These are phyloP conservation scores for Gadopsis marmoratus DNA, from an alignment of 2,797 vertebrate genomes.

Conservation along the genomic window DNA sequence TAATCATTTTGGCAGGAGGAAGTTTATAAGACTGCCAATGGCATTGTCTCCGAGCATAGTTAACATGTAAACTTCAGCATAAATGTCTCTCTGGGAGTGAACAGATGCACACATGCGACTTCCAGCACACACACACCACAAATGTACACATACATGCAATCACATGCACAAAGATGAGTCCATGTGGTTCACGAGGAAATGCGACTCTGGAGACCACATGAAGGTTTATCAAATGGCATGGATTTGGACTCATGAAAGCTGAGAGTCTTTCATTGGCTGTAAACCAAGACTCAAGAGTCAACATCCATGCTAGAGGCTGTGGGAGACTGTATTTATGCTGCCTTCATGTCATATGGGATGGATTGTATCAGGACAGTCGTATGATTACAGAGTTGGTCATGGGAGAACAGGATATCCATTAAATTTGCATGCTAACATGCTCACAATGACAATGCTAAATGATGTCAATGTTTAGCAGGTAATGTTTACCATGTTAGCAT, in stretches of 20 bases:
- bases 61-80: conserved; percentile 23
- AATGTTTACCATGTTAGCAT: background rate
- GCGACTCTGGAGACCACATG: conserved; percentile 2
- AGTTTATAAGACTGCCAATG: conserved; percentile 17
- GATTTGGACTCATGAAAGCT: conserved; percentile 1
- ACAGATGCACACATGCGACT: conserved; percentile 12
- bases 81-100: conserved; percentile 17
- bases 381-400: background rate
- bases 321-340: background rate
- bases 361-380: background rate
- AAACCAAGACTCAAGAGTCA: background rate
- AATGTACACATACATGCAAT: background rate
- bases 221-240: conserved; percentile 15
- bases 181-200: conserved; percentile 5
- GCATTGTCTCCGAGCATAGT: conserved; percentile 11
- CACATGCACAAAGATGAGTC: conserved; percentile 1
- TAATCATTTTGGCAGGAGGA: conserved; percentile 53
- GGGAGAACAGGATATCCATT: background rate
- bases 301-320: background rate
- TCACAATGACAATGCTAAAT: background rate
- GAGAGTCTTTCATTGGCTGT: background rate
- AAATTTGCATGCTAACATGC: background rate
- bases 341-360: accelerated
- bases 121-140: background rate
- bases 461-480: background rate